Evolutionary conservation across 2,888 invertebrate species (phyloP).

Genomic region (Drosophila percnosoma): DNA sequence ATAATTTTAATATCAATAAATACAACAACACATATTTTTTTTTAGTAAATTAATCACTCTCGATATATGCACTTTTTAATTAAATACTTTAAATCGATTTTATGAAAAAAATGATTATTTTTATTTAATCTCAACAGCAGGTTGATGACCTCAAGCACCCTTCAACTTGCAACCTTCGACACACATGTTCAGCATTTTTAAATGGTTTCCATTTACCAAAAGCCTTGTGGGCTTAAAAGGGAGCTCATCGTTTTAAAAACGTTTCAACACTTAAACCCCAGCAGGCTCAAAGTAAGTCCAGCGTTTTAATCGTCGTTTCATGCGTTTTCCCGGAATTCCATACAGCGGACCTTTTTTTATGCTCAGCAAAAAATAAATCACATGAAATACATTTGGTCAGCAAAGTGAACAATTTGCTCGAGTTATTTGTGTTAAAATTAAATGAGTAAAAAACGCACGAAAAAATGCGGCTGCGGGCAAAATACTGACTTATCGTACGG

Average conservation of each 20-base stretch:
- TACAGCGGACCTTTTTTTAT: too few relatives aligned
- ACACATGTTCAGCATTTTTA: not conserved
- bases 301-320: not conserved
- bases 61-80: not conserved
- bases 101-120: not conserved
- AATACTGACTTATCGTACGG: constrained; percentile 10
- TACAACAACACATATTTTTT: too few relatives aligned
- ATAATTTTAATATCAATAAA: not conserved
- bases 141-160: not conserved
- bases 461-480: constrained; percentile 4
- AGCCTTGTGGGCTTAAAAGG: not conserved
- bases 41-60: not conserved
- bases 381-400: constrained; percentile 53
- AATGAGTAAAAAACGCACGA: constrained; percentile 29
- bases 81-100: not conserved
- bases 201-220: not conserved
- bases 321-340: constrained; percentile 1
- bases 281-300: not conserved
- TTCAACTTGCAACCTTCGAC: not conserved
- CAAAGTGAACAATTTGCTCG: constrained; percentile 73
- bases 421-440: constrained; percentile 70
- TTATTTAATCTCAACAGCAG: not conserved
- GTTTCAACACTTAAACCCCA: not conserved
- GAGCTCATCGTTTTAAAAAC: not conserved
- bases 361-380: not conserved